A percentile compares a stretch with the other conserved stretches of the same genome.
Conservation (phyloP, 2,797 vertebrate genomes). For the Cuniculus paca region DNA sequence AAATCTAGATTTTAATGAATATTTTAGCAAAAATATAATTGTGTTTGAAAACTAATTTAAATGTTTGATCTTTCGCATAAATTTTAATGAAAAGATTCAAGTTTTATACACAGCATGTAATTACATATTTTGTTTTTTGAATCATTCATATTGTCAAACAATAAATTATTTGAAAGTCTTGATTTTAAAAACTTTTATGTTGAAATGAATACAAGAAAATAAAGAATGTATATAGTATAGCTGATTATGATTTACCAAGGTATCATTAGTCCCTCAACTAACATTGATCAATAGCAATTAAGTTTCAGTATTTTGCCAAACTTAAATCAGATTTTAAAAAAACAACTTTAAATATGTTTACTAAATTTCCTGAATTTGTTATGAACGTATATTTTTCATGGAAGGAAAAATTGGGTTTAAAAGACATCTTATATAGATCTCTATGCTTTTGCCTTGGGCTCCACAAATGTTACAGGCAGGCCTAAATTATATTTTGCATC, state of each 20-base stretch:
- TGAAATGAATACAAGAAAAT: slow-evolving; percentile 32
- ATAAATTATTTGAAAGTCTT: slow-evolving; percentile 25
- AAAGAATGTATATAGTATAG: background rate
- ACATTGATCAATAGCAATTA: background rate
- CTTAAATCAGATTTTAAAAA: background rate
- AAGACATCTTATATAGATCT: background rate
- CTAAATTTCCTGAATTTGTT: slow-evolving; percentile 17
- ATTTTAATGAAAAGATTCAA: slow-evolving; percentile 33
- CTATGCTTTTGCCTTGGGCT: background rate
- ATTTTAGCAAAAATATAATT: slow-evolving; percentile 48
- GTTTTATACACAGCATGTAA: slow-evolving; percentile 29
- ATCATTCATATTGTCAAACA: background rate
- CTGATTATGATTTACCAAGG: slow-evolving; percentile 26
- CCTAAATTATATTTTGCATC: background rate
- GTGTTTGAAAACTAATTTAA: slow-evolving; percentile 29
- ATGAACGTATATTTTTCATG: slow-evolving; percentile 24
- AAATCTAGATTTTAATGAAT: background rate
- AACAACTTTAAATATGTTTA: slow-evolving; percentile 36
- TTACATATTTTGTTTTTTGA: slow-evolving; percentile 27
- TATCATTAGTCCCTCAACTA: background rate
- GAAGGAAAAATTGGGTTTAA: background rate
- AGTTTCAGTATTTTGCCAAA: slow-evolving; percentile 38
- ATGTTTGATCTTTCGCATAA: background rate
- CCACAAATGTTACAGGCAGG: background rate
- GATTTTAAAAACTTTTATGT: slow-evolving; percentile 23